Percentiles rank a stretch among this genome's conserved stretches.
Evolutionary conservation across 2,113 vertebrate species (phyloP).

Genomic region (Callipepla californica): DNA sequence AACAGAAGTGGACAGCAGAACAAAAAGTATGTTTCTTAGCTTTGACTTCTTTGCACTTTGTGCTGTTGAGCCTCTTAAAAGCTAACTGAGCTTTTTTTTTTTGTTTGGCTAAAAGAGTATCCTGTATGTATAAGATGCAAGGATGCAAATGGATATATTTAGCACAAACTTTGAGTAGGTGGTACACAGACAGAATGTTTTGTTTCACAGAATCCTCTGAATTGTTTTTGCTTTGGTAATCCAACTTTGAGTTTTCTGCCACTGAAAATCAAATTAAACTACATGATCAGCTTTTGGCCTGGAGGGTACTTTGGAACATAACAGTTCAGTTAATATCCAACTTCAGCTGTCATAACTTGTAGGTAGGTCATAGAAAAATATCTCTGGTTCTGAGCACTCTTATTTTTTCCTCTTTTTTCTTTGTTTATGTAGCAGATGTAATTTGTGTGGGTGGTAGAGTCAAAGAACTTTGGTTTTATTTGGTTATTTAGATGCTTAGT

Average conservation of each 20-base stretch:
- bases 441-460: not conserved
- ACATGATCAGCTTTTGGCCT: not conserved
- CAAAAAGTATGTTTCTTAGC: constrained; percentile 86
- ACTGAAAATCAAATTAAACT: constrained; percentile 23
- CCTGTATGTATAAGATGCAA: not conserved
- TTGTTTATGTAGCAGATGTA: not conserved
- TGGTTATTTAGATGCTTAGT: not conserved
- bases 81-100: constrained; percentile 1
- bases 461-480: not conserved
- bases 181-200: not conserved
- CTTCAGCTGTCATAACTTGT: not conserved
- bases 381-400: not conserved
- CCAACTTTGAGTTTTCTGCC: not conserved
- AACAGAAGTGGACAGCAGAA: constrained; percentile 89
- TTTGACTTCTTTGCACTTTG: constrained; percentile 44
- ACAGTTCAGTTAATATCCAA: not conserved
- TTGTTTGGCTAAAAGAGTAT: not conserved
- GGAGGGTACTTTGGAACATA: not conserved
- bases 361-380: not conserved
- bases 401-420: not conserved
- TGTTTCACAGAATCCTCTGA: constrained; percentile 3
- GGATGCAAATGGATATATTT: not conserved
- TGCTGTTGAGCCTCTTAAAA: constrained; percentile 1
- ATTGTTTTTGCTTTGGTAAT: not conserved
- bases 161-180: not conserved